Conservation (phyloP, 2,113 vertebrate species). For the Antechinus flavipes region DNA sequence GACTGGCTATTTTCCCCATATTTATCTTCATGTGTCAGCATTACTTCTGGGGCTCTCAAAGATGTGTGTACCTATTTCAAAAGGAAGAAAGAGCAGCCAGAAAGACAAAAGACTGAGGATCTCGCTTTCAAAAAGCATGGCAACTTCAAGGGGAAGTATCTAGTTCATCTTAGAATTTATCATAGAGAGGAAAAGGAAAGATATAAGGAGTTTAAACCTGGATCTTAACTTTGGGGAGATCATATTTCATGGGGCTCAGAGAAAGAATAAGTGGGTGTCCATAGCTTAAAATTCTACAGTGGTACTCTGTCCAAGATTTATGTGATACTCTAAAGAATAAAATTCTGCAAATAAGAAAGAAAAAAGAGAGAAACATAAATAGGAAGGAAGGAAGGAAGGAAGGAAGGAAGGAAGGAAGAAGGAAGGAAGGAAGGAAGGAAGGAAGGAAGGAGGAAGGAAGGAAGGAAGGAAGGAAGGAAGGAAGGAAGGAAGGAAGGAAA, state of each 20-base stretch:
- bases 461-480: too few species aligned
- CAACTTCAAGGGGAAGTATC: not conserved
- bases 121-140: not conserved
- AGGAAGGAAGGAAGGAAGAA: too few species aligned
- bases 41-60: not conserved
- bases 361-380: too few species aligned
- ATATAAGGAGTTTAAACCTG: not conserved
- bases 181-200: not conserved
- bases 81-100: not conserved
- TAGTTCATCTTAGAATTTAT: not conserved
- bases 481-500: too few species aligned
- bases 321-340: not conserved
- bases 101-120: not conserved
- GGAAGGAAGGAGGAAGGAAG: too few species aligned
- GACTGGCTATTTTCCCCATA: not conserved
- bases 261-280: not conserved
- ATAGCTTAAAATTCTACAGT: not conserved
- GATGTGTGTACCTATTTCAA: not conserved
- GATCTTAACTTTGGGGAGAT: not conserved
- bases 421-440: too few species aligned
- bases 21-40: not conserved
- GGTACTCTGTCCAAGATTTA: not conserved
- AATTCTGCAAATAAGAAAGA: not conserved
- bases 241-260: not conserved
- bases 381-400: too few species aligned